Evolutionary conservation across 2,113 vertebrate species (phyloP).

Genomic region (Alaudala cheleensis): DNA sequence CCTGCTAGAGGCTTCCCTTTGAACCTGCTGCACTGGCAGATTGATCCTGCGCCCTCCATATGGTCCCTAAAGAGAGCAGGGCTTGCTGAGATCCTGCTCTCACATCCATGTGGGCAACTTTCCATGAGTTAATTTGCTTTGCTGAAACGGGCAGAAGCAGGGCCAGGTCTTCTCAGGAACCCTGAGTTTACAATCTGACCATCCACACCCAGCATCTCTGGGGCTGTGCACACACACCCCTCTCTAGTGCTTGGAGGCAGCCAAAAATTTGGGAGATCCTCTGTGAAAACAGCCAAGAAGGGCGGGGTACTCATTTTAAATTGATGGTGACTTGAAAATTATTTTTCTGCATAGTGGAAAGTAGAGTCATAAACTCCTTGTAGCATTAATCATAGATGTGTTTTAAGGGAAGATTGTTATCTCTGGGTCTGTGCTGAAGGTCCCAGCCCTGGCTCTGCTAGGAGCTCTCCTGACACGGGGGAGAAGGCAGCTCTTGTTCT

Average conservation of each 20-base stretch:
- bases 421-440: neutral
- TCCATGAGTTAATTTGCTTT: neutral
- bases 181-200: neutral
- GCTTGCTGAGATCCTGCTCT: neutral
- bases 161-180: slow-evolving; percentile 1
- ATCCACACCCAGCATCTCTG: slow-evolving; percentile 44
- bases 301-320: slow-evolving; percentile 19
- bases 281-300: slow-evolving; percentile 21
- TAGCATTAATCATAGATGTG: slow-evolving; percentile 14
- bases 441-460: neutral
- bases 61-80: neutral
- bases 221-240: slow-evolving; percentile 7
- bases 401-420: neutral
- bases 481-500: neutral
- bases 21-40: neutral
- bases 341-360: slow-evolving; percentile 42
- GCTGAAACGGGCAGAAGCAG: neutral
- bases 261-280: slow-evolving; percentile 56
- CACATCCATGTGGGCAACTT: neutral
- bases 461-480: neutral
- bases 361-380: slow-evolving; percentile 20
- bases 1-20: neutral
- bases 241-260: neutral
- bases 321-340: slow-evolving; percentile 18
- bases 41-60: neutral